Percentiles rank a stretch among this genome's conserved stretches.
Evolutionary conservation across 2,888 invertebrate species (phyloP).

Genomic region (Bombylius discolor): DNA sequence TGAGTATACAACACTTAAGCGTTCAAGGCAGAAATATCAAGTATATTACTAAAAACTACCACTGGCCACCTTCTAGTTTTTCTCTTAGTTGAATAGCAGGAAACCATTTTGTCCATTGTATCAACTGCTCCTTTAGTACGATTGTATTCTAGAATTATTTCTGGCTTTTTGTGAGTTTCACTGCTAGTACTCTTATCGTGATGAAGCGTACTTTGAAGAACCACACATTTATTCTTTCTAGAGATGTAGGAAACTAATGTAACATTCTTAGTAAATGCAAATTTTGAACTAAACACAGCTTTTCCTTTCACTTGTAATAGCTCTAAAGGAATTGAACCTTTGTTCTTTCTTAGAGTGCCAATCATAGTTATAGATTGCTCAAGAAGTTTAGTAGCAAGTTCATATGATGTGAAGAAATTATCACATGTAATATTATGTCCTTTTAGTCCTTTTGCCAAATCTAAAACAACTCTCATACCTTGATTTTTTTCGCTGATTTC

Average conservation of each 20-base stretch:
- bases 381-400: neutral
- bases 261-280: neutral
- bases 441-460: neutral
- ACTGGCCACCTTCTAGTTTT: neutral
- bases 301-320: neutral
- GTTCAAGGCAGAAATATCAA: neutral
- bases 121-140: too few species aligned
- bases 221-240: too few species aligned
- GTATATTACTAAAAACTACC: neutral
- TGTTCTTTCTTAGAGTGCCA: neutral
- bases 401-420: neutral
- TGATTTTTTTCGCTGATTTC: neutral
- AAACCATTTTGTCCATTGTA: neutral
- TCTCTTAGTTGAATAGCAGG: neutral
- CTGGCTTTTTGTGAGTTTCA: too few species aligned
- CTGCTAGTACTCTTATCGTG: too few species aligned
- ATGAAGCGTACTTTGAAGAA: too few species aligned
- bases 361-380: neutral
- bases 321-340: neutral
- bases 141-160: too few species aligned
- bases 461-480: slow-evolving; percentile 1
- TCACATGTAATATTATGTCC: neutral
- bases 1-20: too few species aligned
- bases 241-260: neutral
- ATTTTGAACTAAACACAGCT: neutral